Evolutionary conservation across 2,797 vertebrate species (phyloP).

Genomic region (Peromyscus melanophrys): DNA sequence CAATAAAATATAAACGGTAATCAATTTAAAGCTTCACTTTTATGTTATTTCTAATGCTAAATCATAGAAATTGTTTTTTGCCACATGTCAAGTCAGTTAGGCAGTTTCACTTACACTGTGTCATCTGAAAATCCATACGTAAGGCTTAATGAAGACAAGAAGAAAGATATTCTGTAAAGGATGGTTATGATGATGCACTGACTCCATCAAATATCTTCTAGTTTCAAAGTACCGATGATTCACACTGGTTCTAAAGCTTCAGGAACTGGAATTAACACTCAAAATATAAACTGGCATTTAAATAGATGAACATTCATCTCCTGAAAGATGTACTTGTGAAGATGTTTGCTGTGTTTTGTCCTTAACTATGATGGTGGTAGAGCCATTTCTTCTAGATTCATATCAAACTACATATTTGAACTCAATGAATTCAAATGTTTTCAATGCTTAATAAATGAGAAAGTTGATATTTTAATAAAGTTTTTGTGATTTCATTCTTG

Average conservation of each 20-base stretch:
- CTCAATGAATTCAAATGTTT: background rate
- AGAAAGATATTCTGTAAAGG: background rate
- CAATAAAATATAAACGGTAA: constrained; percentile 47
- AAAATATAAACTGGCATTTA: background rate
- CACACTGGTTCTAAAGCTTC: background rate
- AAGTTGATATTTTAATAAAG: background rate
- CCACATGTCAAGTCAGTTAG: background rate
- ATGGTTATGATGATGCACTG: background rate
- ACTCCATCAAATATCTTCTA: background rate
- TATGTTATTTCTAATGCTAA: constrained; percentile 22
- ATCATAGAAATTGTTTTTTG: background rate
- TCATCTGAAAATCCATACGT: background rate
- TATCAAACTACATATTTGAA: background rate
- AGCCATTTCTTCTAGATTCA: background rate
- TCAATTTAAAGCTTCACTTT: constrained; percentile 33
- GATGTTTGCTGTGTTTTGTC: background rate
- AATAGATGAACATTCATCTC: background rate
- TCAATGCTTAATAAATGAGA: background rate
- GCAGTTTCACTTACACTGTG: background rate
- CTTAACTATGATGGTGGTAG: background rate
- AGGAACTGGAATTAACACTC: background rate
- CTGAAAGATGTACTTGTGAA: background rate
- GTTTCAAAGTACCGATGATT: background rate
- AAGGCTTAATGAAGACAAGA: constrained; percentile 3
- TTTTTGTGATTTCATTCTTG: background rate